Percentiles rank a stretch among this genome's conserved stretches.
phyloP scores from a whole-genome alignment of 2,888 invertebrate species.

The Halictus ligatus region DNA sequence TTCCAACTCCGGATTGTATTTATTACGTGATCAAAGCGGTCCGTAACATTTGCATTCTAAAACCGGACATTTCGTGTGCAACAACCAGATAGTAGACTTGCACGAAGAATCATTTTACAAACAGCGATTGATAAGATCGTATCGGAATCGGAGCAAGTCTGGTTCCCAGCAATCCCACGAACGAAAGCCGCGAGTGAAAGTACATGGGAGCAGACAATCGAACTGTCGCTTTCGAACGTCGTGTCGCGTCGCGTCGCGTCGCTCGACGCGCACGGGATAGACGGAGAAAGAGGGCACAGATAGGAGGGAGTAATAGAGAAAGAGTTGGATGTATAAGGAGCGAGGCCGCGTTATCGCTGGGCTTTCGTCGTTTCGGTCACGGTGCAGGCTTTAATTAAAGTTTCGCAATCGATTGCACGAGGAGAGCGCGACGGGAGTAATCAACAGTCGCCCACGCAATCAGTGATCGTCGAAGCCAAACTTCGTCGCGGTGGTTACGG shows the following conservation, averaged over 20 bases:
- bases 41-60: no score
- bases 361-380: constrained; percentile 66
- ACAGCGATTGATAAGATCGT: neutral
- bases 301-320: neutral
- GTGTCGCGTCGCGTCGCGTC: neutral
- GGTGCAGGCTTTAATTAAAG: constrained; percentile 74
- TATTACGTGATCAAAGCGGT: neutral
- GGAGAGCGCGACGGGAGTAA: constrained; percentile 68
- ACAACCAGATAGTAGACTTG: neutral
- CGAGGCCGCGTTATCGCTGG: constrained; percentile 56
- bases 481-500: constrained; percentile 63
- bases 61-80: no score
- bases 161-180: neutral
- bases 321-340: constrained; percentile 45
- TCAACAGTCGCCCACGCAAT: constrained; percentile 74
- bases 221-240: constrained; percentile 46
- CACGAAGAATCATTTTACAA: neutral
- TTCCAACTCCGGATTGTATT: no score
- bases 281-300: neutral
- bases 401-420: constrained; percentile 72
- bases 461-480: constrained; percentile 73
- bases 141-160: neutral
- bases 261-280: neutral
- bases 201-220: constrained; percentile 31
- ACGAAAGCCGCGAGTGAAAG: constrained; percentile 36